Percentiles rank a stretch among this genome's conserved stretches.
Evolutionary conservation across 2,888 invertebrate genomes (phyloP).

Genomic region (Conops quadrifasciatus): DNA sequence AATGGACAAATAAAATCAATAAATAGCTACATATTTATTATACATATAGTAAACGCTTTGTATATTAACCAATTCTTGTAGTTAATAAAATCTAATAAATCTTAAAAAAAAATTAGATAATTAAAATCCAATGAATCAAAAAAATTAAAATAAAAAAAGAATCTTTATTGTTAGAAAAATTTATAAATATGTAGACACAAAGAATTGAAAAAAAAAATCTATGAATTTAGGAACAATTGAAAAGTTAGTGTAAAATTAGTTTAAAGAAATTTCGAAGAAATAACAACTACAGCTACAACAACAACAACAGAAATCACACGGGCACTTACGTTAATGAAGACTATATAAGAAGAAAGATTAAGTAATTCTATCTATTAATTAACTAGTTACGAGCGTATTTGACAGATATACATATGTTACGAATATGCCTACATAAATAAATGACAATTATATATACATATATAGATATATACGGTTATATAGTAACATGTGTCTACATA

Average conservation of each 20-base stretch:
- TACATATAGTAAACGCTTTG: constrained; percentile 37
- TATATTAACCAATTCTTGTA: constrained; percentile 29
- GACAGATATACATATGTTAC: too few relatives aligned
- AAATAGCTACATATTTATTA: too few relatives aligned
- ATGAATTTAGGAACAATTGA: constrained; percentile 12
- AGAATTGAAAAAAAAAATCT: constrained; percentile 9
- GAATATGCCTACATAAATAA: neutral
- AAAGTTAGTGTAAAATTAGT: constrained; percentile 13
- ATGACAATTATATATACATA: neutral
- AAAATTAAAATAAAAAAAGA: neutral
- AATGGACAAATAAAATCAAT: too few relatives aligned
- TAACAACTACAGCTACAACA: constrained; percentile 30
- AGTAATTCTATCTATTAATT: neutral
- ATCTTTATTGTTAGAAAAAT: constrained; percentile 1
- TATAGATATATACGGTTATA: neutral
- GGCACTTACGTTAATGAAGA: neutral
- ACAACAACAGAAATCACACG: neutral
- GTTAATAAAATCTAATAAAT: constrained; percentile 21
- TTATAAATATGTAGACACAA: constrained; percentile 8
- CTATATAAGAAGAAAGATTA: neutral
- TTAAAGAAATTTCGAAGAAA: neutral
- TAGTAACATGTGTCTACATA: constrained; percentile 1
- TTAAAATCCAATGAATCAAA: constrained; percentile 30
- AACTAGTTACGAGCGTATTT: too few relatives aligned
- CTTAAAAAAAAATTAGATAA: constrained; percentile 36